Conservation (phyloP, 1,140 invertebrate species). For the Leptestheria dahalacensis region DNA sequence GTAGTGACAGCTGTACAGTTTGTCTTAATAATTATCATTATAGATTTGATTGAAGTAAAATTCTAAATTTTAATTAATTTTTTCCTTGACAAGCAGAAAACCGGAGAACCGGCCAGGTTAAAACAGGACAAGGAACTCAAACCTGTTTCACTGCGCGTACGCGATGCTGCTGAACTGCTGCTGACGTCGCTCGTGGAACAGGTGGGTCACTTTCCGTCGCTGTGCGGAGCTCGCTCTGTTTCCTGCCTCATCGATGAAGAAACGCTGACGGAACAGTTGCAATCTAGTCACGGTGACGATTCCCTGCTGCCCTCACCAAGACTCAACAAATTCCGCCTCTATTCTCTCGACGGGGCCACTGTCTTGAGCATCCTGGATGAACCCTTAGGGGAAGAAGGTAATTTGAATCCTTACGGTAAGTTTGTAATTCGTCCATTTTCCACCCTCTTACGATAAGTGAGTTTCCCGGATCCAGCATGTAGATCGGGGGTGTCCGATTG, state of each 20-base stretch:
- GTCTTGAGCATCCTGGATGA: slow-evolving; percentile 82
- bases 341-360: slow-evolving; percentile 71
- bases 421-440: no score
- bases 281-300: slow-evolving; percentile 33
- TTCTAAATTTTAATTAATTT: slow-evolving; percentile 7
- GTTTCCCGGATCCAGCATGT: no score
- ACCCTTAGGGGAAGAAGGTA: slow-evolving; percentile 46
- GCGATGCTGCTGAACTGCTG: slow-evolving; percentile 86
- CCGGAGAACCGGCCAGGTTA: slow-evolving; percentile 71
- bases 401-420: no score
- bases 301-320: slow-evolving; percentile 32
- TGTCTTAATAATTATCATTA: background rate
- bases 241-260: slow-evolving; percentile 77
- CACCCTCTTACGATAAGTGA: no score
- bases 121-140: slow-evolving; percentile 93
- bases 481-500: no score
- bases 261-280: slow-evolving; percentile 63
- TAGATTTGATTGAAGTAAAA: slow-evolving; percentile 1
- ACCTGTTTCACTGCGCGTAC: slow-evolving; percentile 86
- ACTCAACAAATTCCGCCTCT: slow-evolving; percentile 82
- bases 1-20: no score
- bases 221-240: slow-evolving; percentile 64
- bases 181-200: slow-evolving; percentile 82
- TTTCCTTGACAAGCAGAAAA: slow-evolving; percentile 46
- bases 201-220: slow-evolving; percentile 67